Evolutionary conservation across 2,888 invertebrate genomes (phyloP).

Genomic region (Sericinus montela): DNA sequence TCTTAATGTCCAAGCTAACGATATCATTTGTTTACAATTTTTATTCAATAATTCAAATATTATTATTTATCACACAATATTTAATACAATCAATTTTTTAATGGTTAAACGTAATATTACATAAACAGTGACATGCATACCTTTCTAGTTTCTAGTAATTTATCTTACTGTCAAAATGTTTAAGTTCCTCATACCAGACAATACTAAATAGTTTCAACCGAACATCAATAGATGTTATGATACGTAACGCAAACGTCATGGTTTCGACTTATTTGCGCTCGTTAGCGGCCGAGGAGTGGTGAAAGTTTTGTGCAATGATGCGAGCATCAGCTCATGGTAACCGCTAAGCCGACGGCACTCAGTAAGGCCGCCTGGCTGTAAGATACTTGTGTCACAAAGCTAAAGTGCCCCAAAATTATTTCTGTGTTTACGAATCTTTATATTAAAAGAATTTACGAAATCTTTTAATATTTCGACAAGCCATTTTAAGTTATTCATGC

Average conservation of each 20-base stretch:
- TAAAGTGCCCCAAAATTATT: neutral
- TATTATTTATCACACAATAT: too few species aligned
- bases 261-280: slow-evolving; percentile 32
- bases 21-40: too few species aligned
- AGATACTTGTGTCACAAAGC: neutral
- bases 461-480: too few species aligned
- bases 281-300: slow-evolving; percentile 45
- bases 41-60: too few species aligned
- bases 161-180: neutral
- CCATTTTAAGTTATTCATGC: too few species aligned
- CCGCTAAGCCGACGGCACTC: slow-evolving; percentile 13
- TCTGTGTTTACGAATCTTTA: too few species aligned
- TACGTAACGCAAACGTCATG: slow-evolving; percentile 47
- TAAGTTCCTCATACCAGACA: neutral
- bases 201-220: neutral
- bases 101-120: slow-evolving; percentile 3
- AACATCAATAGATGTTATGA: slow-evolving; percentile 18
- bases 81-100: too few species aligned
- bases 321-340: slow-evolving; percentile 38
- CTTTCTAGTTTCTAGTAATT: neutral
- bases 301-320: slow-evolving; percentile 74
- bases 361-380: neutral
- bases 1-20: too few species aligned
- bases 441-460: too few species aligned
- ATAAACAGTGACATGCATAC: neutral